A percentile compares a stretch with the other conserved stretches of the same genome.
phyloP scores from a whole-genome alignment of 2,113 vertebrate species.

The Budorcas taxicolor region DNA sequence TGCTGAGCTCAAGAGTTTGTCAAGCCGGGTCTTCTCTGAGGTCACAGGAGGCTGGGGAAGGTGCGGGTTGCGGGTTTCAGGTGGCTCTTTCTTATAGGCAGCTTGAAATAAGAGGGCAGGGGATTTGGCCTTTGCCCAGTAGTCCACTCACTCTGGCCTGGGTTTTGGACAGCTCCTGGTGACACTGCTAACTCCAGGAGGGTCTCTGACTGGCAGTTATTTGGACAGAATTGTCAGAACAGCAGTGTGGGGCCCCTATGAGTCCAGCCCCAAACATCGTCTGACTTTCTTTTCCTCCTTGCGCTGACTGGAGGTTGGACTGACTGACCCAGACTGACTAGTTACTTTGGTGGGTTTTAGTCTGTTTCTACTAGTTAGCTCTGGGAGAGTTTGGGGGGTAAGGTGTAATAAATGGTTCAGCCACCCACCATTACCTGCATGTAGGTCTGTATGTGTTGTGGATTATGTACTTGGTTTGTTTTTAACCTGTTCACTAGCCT shows the following conservation, averaged over 20 bases:
- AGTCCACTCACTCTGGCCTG: neutral
- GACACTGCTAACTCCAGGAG: neutral
- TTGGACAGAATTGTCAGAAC: neutral
- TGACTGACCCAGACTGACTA: neutral
- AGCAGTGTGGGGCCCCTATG: too few relatives aligned
- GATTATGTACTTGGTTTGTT: neutral
- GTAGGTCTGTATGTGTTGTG: neutral
- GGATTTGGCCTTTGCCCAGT: neutral
- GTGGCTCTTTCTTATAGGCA: neutral
- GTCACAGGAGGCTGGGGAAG: neutral
- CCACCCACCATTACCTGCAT: too few relatives aligned
- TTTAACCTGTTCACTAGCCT: neutral
- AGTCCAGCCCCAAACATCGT: neutral
- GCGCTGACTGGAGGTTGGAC: neutral
- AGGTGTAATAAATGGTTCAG: neutral
- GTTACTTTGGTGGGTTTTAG: neutral
- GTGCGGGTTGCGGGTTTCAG: neutral
- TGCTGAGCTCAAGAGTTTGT: neutral
- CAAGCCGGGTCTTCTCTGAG: neutral
- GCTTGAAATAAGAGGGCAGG: rapidly evolving
- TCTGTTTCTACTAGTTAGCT: neutral
- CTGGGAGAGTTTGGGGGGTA: neutral
- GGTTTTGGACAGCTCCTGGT: neutral
- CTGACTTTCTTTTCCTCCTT: neutral
- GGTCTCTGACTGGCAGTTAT: neutral